These are phyloP conservation scores for Vulpes ferrilata DNA, from an alignment of 2,113 vertebrate genomes.

Conservation along the genomic window DNA sequence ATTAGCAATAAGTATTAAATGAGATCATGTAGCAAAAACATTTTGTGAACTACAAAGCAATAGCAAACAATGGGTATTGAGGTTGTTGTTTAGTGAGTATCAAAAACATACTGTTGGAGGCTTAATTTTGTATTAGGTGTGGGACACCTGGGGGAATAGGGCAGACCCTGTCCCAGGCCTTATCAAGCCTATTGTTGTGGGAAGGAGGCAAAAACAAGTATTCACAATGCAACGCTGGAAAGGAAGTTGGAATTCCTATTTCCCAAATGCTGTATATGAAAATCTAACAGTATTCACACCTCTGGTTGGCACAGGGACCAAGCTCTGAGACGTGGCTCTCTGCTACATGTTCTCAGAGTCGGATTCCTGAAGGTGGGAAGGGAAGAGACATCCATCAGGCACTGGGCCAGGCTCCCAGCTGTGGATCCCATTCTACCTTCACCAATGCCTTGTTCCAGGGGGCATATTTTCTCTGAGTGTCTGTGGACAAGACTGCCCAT, in stretches of 20 bases:
- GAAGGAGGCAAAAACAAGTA: neutral
- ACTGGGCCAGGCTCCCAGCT: neutral
- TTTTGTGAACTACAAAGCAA: neutral
- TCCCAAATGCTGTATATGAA: neutral
- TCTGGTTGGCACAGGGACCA: neutral
- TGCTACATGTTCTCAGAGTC: rapidly evolving
- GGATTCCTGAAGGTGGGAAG: neutral
- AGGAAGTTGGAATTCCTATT: neutral
- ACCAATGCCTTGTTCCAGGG: rapidly evolving
- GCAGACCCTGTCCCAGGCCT: neutral
- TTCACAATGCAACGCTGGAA: neutral
- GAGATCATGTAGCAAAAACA: neutral
- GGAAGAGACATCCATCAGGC: neutral
- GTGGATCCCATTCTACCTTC: neutral
- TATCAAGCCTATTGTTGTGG: neutral
- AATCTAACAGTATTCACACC: neutral
- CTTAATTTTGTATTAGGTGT: neutral
- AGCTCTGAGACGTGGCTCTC: neutral
- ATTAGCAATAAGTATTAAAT: neutral
- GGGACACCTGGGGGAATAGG: neutral
- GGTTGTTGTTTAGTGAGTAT: neutral
- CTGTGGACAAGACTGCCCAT: neutral
- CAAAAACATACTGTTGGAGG: neutral
- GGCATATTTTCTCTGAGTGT: neutral
- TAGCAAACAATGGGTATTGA: neutral